Evolutionary conservation across 2,888 invertebrate species (phyloP).

Genomic region (Chrysolina haemoptera): DNA sequence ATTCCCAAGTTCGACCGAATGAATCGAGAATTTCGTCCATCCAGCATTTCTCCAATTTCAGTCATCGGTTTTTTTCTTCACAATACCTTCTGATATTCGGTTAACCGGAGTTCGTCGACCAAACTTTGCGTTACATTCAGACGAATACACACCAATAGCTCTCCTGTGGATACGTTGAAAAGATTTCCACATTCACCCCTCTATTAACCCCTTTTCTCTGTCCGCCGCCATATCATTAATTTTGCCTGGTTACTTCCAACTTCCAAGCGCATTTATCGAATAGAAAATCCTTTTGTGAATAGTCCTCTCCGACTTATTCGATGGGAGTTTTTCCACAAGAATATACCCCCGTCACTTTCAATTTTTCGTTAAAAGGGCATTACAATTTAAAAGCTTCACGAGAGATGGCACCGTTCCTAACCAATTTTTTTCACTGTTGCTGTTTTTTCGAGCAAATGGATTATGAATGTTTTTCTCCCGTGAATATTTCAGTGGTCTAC

Average conservation of each 20-base stretch:
- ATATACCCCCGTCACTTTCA: constrained; percentile 7
- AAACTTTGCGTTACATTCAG: constrained; percentile 21
- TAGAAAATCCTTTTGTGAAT: constrained; percentile 17
- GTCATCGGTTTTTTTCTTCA: constrained; percentile 4
- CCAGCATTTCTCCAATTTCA: constrained; percentile 4
- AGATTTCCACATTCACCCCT: constrained; percentile 22
- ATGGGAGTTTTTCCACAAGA: background rate
- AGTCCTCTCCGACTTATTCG: constrained; percentile 16
- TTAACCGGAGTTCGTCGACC: constrained; percentile 15
- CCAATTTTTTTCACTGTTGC: constrained; percentile 9
- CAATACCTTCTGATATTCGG: constrained; percentile 19
- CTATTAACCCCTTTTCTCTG: constrained; percentile 20
- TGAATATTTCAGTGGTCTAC: background rate
- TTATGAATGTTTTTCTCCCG: background rate
- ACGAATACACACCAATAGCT: constrained; percentile 16
- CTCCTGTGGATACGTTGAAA: constrained; percentile 21
- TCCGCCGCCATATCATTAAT: constrained; percentile 17
- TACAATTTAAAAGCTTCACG: background rate
- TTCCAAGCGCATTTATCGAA: constrained; percentile 18
- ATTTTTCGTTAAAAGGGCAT: background rate
- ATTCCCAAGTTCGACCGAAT: background rate
- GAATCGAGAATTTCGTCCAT: constrained; percentile 5
- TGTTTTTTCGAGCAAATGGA: background rate
- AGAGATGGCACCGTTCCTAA: background rate
- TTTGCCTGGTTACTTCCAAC: constrained; percentile 23